Percentiles rank a stretch among this genome's conserved stretches.
phyloP scores from a whole-genome alignment of 2,113 vertebrate species.

The Chaetodon auriga region DNA sequence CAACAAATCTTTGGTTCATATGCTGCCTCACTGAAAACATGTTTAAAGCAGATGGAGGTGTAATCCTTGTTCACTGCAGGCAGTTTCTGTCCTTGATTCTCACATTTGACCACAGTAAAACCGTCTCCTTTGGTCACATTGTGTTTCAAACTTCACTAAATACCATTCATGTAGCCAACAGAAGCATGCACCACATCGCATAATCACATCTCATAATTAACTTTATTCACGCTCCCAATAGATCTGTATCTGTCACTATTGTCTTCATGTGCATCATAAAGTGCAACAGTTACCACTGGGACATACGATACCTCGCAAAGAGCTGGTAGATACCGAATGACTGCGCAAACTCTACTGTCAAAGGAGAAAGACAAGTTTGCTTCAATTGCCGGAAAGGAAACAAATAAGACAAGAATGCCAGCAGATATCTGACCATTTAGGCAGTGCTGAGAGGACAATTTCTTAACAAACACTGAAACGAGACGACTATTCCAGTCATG shows the following conservation, averaged over 20 bases:
- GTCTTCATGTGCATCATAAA: not conserved
- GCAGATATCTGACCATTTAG: constrained; percentile 16
- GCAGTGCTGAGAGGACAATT: constrained; percentile 8
- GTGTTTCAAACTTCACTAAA: not conserved
- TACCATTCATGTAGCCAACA: not conserved
- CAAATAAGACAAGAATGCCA: constrained; percentile 16
- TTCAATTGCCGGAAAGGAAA: not conserved
- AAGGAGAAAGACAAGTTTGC: not conserved
- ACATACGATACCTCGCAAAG: not conserved
- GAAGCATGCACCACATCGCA: too few relatives aligned
- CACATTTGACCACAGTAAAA: not conserved
- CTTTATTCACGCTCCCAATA: not conserved
- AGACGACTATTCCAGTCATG: constrained; percentile 4
- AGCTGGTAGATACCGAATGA: not conserved
- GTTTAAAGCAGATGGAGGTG: not conserved
- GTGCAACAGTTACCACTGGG: too few relatives aligned
- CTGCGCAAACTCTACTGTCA: not conserved
- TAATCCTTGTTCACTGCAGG: not conserved
- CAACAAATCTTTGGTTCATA: not conserved
- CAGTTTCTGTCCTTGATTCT: not conserved
- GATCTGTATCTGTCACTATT: not conserved
- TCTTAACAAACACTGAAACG: constrained; percentile 1
- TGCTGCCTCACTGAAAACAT: not conserved
- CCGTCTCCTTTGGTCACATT: not conserved
- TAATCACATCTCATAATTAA: not conserved